Percentiles rank a stretch among this genome's conserved stretches.
phyloP scores from a whole-genome alignment of 35 echinoderm and acorn worm genomes.

The Ptychodera flava region DNA sequence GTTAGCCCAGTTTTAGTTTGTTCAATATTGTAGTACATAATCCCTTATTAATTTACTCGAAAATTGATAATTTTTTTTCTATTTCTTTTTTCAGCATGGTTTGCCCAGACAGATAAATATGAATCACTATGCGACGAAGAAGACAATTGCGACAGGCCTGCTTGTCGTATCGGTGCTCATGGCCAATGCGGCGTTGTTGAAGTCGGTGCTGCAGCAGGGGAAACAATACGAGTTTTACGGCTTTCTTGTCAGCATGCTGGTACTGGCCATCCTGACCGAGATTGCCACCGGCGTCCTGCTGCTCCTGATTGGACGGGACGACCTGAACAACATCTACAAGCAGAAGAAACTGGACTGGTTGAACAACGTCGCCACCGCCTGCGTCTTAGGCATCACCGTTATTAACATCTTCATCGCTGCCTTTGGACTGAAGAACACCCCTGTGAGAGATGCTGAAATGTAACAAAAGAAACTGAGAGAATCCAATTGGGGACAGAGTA shows the following conservation, averaged over 20 bases:
- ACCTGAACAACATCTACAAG: constrained; percentile 82
- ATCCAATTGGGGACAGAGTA: no score
- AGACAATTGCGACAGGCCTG: constrained; percentile 74
- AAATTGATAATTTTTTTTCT: not conserved
- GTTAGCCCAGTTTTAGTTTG: not conserved
- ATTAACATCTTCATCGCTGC: constrained; percentile 91
- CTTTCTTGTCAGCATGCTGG: constrained; percentile 79
- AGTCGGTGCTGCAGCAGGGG: constrained; percentile 68
- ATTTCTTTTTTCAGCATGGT: constrained; percentile 52
- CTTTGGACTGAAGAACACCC: constrained; percentile 49
- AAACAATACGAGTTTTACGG: constrained; percentile 71
- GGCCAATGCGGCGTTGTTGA: constrained; percentile 91
- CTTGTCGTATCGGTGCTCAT: constrained; percentile 72
- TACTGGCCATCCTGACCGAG: constrained; percentile 69
- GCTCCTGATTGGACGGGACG: constrained; percentile 77
- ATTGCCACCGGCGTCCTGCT: constrained; percentile 67
- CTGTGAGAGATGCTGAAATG: not conserved
- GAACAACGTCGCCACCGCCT: constrained; percentile 77
- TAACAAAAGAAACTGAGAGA: no score
- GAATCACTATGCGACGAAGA: constrained; percentile 96
- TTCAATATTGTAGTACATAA: not conserved
- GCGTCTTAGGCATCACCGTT: constrained; percentile 66
- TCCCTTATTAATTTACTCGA: constrained; percentile 3
- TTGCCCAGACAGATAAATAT: constrained; percentile 74
- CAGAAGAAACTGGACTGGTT: constrained; percentile 73